Conservation (phyloP, 2,888 invertebrate species). For the Diaperis boleti region DNA sequence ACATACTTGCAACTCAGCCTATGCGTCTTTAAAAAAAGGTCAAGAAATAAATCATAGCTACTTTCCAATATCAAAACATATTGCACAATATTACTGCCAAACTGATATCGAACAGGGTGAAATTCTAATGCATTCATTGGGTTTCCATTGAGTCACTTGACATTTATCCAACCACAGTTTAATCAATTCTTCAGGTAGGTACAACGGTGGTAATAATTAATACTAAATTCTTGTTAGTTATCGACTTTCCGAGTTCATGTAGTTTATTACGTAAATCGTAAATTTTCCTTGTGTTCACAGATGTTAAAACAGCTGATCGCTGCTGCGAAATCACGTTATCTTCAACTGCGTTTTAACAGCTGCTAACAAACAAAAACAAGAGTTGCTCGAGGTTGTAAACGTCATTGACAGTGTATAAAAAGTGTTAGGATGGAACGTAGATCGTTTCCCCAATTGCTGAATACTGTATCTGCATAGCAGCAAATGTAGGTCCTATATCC, state of each 20-base stretch:
- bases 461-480: background rate
- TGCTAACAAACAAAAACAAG: background rate
- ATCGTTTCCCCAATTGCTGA: background rate
- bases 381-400: background rate
- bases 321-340: background rate
- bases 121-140: background rate
- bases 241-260: background rate
- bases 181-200: background rate
- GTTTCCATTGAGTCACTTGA: background rate
- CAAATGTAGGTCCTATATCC: slow-evolving; percentile 15
- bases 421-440: too few relatives aligned
- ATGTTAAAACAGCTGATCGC: background rate
- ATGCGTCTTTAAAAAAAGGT: too few relatives aligned
- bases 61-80: too few relatives aligned
- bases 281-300: background rate
- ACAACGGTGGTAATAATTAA: background rate
- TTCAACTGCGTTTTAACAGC: background rate
- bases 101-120: too few relatives aligned
- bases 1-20: too few relatives aligned
- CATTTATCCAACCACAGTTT: background rate
- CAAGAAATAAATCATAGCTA: too few relatives aligned
- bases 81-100: too few relatives aligned
- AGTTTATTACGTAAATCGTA: too few relatives aligned
- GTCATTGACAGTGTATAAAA: background rate
- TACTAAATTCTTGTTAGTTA: background rate